A percentile compares a stretch with the other conserved stretches of the same genome.
Evolutionary conservation across 2,888 invertebrate species (phyloP).

Genomic region (Saturnia pavonia): DNA sequence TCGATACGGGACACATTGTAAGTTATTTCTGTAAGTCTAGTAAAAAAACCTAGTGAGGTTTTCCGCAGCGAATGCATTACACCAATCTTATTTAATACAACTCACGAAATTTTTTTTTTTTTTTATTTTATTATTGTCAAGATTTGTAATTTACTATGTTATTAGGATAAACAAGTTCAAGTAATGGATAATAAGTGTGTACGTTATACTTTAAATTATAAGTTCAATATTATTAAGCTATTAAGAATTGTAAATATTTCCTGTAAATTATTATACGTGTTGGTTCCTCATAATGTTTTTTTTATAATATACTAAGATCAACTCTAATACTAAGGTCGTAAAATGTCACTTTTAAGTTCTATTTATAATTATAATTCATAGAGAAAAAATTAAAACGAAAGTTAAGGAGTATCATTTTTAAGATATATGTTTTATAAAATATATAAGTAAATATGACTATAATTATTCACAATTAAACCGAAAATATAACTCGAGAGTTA

Average conservation of each 20-base stretch:
- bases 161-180: not conserved
- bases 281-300: not conserved
- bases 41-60: not conserved
- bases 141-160: not conserved
- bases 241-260: not conserved
- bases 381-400: not conserved
- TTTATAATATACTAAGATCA: no score
- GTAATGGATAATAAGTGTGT: not conserved
- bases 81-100: not conserved
- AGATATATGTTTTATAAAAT: not conserved
- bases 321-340: not conserved
- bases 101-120: not conserved
- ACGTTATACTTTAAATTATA: not conserved
- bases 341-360: not conserved
- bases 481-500: not conserved
- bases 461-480: not conserved
- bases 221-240: not conserved
- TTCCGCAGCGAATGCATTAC: not conserved
- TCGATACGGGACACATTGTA: not conserved
- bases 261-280: not conserved
- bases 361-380: not conserved
- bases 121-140: not conserved
- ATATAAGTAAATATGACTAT: not conserved
- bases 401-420: no score
- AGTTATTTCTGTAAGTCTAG: not conserved